phyloP scores from a whole-genome alignment of 2,113 vertebrate species.

The Gorsachius goisagi region DNA sequence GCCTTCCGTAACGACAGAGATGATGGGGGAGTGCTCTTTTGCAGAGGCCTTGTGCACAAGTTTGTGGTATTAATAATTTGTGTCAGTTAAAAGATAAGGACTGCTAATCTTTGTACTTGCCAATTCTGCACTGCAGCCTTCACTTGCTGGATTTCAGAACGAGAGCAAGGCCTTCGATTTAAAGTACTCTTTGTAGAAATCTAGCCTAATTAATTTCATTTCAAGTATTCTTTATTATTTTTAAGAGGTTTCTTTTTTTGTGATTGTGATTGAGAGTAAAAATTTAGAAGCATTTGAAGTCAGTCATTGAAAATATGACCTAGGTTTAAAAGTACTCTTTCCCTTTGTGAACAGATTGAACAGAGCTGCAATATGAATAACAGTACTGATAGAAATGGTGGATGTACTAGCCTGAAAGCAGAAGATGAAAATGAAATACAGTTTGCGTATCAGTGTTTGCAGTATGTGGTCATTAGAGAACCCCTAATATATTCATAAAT shows the following conservation, averaged over 20 bases:
- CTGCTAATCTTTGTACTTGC: not conserved
- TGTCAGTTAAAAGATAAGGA: slow-evolving; percentile 10
- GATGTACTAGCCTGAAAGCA: not conserved
- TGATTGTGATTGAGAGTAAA: not conserved
- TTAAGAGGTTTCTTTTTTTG: not conserved
- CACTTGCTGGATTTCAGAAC: not conserved
- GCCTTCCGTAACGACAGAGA: not conserved
- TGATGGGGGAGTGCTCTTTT: not conserved
- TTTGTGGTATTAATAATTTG: not conserved
- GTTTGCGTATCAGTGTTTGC: not conserved
- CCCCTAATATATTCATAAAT: not conserved
- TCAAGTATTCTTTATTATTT: not conserved
- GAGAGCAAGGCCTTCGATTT: not conserved
- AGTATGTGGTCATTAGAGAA: not conserved
- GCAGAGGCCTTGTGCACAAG: not conserved
- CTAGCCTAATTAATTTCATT: not conserved
- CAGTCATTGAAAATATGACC: not conserved
- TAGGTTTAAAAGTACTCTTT: not conserved
- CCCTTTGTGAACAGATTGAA: not conserved
- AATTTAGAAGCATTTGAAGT: not conserved
- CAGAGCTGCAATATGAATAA: not conserved
- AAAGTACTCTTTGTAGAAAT: not conserved
- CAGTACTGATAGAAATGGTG: not conserved
- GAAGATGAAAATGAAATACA: not conserved
- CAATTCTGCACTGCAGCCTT: not conserved